Conservation (phyloP, 2,888 invertebrate species). For the Psococerastis gibbosa region DNA sequence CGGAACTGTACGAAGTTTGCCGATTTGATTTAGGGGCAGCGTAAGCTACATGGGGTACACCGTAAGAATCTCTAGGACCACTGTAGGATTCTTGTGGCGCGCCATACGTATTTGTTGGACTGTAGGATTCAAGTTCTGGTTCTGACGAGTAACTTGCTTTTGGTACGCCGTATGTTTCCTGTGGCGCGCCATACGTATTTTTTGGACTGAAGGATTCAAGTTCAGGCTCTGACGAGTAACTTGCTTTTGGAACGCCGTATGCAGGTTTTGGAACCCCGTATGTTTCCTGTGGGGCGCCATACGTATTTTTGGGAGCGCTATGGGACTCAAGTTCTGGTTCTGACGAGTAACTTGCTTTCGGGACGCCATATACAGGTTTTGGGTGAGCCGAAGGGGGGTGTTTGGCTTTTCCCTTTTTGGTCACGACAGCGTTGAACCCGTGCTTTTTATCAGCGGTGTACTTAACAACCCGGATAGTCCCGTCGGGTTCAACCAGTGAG, state of each 20-base stretch:
- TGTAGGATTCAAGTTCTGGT: too few relatives aligned
- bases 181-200: too few relatives aligned
- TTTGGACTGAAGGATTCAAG: too few relatives aligned
- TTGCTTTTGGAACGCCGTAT: neutral
- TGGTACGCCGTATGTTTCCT: neutral
- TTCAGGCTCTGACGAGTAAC: too few relatives aligned
- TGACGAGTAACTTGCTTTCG: too few relatives aligned
- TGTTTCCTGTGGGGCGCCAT: neutral
- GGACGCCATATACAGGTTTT: neutral
- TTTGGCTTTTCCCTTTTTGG: constrained; percentile 2
- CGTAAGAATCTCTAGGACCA: too few relatives aligned
- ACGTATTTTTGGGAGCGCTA: neutral
- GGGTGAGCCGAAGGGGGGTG: neutral
- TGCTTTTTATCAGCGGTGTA: constrained; percentile 5
- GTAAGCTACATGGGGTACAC: too few relatives aligned
- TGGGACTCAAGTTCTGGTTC: neutral
- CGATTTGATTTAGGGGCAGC: too few relatives aligned
- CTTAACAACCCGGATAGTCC: constrained; percentile 4
- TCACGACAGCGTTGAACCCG: constrained; percentile 6
- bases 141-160: neutral
- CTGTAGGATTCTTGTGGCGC: too few relatives aligned
- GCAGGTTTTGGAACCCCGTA: neutral
- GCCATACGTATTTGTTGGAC: too few relatives aligned
- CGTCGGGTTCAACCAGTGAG: constrained; percentile 5
- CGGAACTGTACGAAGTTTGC: too few relatives aligned